Evolutionary conservation across 2,113 vertebrate genomes (phyloP).

Genomic region (Tupaia chinensis): DNA sequence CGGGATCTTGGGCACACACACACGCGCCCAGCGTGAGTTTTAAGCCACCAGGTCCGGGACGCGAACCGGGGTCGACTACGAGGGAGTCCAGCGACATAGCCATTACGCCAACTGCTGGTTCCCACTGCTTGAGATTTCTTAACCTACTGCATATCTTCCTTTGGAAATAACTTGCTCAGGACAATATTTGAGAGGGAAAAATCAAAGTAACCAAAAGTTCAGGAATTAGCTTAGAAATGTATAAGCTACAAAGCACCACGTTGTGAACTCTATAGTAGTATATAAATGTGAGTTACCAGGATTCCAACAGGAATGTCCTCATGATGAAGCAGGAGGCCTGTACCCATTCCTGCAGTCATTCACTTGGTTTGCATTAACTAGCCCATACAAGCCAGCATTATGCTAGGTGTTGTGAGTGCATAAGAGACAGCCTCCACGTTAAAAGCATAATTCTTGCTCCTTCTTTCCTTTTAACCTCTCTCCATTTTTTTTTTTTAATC

Average conservation of each 20-base stretch:
- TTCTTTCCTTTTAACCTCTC: background rate
- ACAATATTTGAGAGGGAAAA: slow-evolving; percentile 11
- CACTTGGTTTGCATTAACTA: background rate
- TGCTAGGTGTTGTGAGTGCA: background rate
- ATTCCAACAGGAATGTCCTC: background rate
- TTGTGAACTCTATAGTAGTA: background rate
- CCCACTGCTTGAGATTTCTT: slow-evolving; percentile 8
- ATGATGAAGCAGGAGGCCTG: background rate
- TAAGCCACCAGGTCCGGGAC: too few relatives aligned
- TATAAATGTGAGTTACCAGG: background rate
- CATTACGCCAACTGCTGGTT: too few relatives aligned
- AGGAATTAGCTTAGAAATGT: background rate
- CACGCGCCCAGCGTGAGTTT: too few relatives aligned
- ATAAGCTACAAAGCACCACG: background rate
- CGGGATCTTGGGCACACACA: too few relatives aligned
- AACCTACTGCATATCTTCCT: background rate
- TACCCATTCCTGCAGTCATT: background rate
- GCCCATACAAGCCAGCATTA: background rate
- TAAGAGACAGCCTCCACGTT: background rate
- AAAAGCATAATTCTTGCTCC: background rate
- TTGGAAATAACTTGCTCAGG: background rate
- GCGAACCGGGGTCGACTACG: too few relatives aligned
- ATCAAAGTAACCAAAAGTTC: background rate
- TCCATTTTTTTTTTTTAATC: background rate
- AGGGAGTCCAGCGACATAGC: too few relatives aligned